phyloP scores from a whole-genome alignment of 2,888 invertebrate species.

The Hirtodrosophila confusa region DNA sequence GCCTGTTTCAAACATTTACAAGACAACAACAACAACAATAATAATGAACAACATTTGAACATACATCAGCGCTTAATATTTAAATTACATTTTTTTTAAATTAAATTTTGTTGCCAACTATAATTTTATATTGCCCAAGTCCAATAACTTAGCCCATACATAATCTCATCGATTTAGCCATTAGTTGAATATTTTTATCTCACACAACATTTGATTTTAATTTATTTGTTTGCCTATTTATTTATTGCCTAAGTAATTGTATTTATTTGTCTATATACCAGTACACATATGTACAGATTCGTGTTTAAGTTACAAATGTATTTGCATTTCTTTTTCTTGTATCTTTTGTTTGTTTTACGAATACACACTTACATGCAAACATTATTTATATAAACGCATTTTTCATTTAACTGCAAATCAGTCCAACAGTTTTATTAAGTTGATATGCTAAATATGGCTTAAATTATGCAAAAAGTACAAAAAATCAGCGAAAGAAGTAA shows the following conservation, averaged over 20 bases:
- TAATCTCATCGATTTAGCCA: slow-evolving; percentile 27
- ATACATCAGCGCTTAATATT: slow-evolving; percentile 12
- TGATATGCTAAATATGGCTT: no score
- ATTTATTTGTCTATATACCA: slow-evolving; percentile 5
- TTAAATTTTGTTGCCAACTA: slow-evolving; percentile 1
- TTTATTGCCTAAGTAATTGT: slow-evolving; percentile 35
- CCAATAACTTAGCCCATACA: slow-evolving; percentile 25
- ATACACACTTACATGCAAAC: slow-evolving; percentile 13
- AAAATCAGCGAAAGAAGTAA: no score
- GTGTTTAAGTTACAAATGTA: slow-evolving; percentile 43
- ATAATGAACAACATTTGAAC: background rate
- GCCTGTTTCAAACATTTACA: background rate
- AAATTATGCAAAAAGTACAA: no score
- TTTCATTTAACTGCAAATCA: slow-evolving; percentile 10
- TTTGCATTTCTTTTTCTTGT: slow-evolving; percentile 45
- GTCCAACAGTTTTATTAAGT: no score
- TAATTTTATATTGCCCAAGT: slow-evolving; percentile 1
- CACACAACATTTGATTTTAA: no score
- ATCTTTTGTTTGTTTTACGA: slow-evolving; percentile 13
- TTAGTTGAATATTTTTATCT: slow-evolving; percentile 1
- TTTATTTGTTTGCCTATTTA: slow-evolving; percentile 28
- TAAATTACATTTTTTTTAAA: background rate
- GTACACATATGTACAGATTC: background rate
- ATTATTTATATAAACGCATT: slow-evolving; percentile 4
- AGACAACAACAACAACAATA: slow-evolving; percentile 4